Evolutionary conservation across 2,797 vertebrate species (phyloP).

Genomic region (Falco berigora): DNA sequence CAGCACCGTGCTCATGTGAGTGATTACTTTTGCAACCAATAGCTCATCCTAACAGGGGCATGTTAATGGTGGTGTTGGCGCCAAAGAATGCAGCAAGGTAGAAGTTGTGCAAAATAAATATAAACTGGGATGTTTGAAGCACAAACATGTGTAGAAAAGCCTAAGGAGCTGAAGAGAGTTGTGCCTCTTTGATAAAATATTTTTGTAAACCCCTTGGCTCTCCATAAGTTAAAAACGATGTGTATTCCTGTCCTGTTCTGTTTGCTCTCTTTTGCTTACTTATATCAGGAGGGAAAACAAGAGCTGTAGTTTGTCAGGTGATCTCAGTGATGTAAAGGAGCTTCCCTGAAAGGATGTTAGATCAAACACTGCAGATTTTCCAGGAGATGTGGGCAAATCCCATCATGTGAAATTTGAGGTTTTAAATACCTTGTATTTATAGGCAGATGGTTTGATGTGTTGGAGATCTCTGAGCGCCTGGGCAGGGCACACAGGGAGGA

Average conservation of each 20-base stretch:
- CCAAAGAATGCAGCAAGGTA: background rate
- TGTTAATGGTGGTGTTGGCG: background rate
- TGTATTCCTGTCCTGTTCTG: background rate
- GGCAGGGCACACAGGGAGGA: background rate
- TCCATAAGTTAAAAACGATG: background rate
- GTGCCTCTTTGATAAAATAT: background rate
- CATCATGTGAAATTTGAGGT: background rate
- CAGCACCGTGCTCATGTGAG: background rate
- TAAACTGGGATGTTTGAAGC: background rate
- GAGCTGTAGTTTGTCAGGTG: background rate
- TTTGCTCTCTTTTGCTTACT: background rate
- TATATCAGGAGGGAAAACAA: background rate
- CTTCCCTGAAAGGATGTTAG: background rate
- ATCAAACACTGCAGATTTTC: background rate
- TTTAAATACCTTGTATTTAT: background rate
- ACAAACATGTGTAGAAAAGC: background rate
- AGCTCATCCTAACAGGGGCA: background rate
- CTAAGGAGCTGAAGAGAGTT: background rate
- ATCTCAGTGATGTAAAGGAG: background rate
- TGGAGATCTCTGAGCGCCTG: background rate
- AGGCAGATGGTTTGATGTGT: background rate
- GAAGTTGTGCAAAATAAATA: background rate
- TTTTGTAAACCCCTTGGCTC: background rate
- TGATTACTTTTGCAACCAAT: background rate
- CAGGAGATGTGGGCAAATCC: background rate